phyloP scores from a whole-genome alignment of 2,113 vertebrate species.

The Chinchilla lanigera region DNA sequence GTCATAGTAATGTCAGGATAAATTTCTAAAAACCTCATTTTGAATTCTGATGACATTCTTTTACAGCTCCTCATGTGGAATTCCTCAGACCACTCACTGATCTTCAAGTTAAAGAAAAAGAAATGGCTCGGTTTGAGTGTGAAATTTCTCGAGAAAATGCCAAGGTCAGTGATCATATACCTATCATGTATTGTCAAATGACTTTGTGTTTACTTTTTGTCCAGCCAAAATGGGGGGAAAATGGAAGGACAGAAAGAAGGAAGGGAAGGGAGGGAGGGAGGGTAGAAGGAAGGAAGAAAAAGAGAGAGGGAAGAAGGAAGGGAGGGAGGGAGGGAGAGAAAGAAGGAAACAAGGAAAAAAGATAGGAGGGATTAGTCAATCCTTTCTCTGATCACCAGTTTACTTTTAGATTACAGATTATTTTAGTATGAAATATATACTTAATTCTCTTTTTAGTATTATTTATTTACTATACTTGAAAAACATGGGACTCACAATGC shows the following conservation, averaged over 20 bases:
- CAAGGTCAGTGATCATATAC: conserved; percentile 87
- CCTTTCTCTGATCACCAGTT: neutral
- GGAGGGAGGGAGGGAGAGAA: neutral
- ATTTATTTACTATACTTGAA: conserved; percentile 14
- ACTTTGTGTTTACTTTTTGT: conserved; percentile 30
- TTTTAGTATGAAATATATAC: neutral
- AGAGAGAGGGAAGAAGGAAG: no score
- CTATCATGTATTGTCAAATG: neutral
- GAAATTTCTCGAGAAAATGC: conserved; percentile 95
- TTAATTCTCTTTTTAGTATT: conserved; percentile 1
- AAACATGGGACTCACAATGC: conserved; percentile 7
- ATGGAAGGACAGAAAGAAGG: neutral
- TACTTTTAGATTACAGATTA: conserved; percentile 51
- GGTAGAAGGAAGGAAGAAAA: neutral
- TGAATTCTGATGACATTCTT: conserved; percentile 71
- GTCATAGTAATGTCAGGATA: neutral
- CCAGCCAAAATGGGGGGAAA: neutral
- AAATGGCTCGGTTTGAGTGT: conserved; percentile 96
- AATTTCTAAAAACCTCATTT: neutral
- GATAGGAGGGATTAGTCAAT: neutral
- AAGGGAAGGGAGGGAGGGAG: neutral
- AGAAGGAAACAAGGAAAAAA: neutral
- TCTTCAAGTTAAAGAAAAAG: conserved; percentile 96
- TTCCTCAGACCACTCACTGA: conserved; percentile 96
- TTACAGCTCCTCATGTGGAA: conserved; percentile 94